A percentile compares a stretch with the other conserved stretches of the same genome.
Conservation (phyloP, 2,797 vertebrate genomes). For the Halcyon leucocephala region DNA sequence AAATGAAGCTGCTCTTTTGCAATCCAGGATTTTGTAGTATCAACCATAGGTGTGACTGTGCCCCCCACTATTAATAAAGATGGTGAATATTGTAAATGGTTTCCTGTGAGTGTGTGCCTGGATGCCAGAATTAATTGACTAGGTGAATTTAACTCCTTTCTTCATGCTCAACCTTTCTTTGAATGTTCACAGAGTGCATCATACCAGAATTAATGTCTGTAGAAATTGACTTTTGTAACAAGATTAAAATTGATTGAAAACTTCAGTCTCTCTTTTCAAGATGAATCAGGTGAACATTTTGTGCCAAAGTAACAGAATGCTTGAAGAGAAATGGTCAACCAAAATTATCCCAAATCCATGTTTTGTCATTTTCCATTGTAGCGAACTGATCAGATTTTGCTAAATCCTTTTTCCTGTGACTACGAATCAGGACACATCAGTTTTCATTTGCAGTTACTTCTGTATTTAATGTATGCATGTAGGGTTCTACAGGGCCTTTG, state of each 20-base stretch:
- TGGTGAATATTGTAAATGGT: neutral
- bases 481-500: neutral
- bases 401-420: neutral
- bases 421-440: neutral
- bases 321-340: slow-evolving; percentile 3
- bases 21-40: neutral
- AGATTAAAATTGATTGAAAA: slow-evolving; percentile 14
- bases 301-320: neutral
- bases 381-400: neutral
- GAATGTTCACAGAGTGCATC: neutral
- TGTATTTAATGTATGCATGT: neutral
- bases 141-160: neutral
- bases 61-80: neutral
- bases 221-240: neutral
- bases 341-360: slow-evolving; percentile 17
- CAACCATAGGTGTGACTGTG: neutral
- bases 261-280: neutral
- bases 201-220: neutral
- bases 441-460: neutral
- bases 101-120: neutral
- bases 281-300: neutral
- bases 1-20: slow-evolving; percentile 12
- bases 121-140: neutral
- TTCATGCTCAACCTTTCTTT: neutral
- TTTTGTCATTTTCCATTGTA: neutral